phyloP scores from a whole-genome alignment of 2,113 vertebrate genomes.

The Pedionomus torquatus region DNA sequence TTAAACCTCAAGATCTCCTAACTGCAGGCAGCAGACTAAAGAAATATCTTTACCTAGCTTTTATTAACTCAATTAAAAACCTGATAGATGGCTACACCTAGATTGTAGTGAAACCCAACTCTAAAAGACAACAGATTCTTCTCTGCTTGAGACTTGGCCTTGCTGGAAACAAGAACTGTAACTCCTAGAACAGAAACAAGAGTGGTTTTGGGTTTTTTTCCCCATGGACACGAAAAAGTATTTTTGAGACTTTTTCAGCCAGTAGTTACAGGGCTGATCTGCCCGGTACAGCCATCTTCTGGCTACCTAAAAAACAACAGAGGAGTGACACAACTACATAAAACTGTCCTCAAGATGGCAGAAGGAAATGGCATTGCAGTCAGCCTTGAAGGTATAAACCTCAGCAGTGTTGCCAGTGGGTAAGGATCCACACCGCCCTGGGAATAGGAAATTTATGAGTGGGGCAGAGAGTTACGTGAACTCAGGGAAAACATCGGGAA shows the following conservation, averaged over 20 bases:
- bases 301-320: neutral
- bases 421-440: neutral
- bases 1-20: neutral
- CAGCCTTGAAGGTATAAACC: neutral
- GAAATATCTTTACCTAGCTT: neutral
- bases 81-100: neutral
- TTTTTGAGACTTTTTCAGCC: neutral
- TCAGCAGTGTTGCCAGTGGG: neutral
- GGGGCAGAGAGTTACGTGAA: neutral
- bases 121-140: neutral
- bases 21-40: neutral
- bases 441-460: neutral
- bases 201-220: neutral
- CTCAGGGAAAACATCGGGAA: neutral
- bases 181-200: neutral
- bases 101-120: neutral
- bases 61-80: neutral
- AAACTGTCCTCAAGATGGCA: neutral
- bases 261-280: neutral
- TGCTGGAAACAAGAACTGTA: neutral
- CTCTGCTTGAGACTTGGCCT: neutral
- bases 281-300: neutral
- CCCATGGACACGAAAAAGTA: neutral
- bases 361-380: neutral
- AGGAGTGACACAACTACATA: neutral